These are phyloP conservation scores for Disparrhopalites patrizii DNA, from an alignment of 2,888 invertebrate genomes.

Conservation along the genomic window DNA sequence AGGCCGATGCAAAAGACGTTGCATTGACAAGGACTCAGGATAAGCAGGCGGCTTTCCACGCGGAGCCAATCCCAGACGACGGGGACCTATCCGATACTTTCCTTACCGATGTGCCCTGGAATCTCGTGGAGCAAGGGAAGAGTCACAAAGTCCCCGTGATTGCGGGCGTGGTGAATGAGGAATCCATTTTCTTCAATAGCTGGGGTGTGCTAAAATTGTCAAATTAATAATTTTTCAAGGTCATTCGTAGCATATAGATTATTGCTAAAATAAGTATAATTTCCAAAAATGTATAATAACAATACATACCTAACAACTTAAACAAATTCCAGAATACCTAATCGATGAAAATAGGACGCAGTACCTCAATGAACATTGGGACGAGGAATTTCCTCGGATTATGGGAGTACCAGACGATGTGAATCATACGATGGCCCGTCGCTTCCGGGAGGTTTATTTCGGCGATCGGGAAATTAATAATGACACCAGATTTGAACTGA, in stretches of 20 bases:
- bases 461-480: slow-evolving; percentile 1
- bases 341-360: background rate
- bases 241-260: too few relatives aligned
- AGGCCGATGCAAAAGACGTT: background rate
- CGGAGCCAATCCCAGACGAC: background rate
- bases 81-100: background rate
- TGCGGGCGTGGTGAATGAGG: background rate
- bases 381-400: background rate
- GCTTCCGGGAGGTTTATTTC: slow-evolving; percentile 18
- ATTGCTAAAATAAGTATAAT: too few relatives aligned
- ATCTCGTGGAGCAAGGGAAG: slow-evolving; percentile 1
- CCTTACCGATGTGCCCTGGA: background rate
- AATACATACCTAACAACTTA: too few relatives aligned
- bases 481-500: slow-evolving; percentile 1
- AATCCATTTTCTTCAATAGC: too few relatives aligned
- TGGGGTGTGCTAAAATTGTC: too few relatives aligned
- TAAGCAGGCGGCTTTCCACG: background rate
- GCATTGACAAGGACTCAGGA: background rate
- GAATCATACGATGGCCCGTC: background rate
- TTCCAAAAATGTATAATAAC: too few relatives aligned
- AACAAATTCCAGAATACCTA: background rate
- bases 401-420: slow-evolving; percentile 5
- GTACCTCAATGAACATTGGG: background rate
- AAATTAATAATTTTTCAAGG: too few relatives aligned
- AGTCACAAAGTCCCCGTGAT: background rate